Percentiles rank a stretch among this genome's conserved stretches.
phyloP scores from a whole-genome alignment of 2,797 vertebrate genomes.

The Galagoides demidoff region DNA sequence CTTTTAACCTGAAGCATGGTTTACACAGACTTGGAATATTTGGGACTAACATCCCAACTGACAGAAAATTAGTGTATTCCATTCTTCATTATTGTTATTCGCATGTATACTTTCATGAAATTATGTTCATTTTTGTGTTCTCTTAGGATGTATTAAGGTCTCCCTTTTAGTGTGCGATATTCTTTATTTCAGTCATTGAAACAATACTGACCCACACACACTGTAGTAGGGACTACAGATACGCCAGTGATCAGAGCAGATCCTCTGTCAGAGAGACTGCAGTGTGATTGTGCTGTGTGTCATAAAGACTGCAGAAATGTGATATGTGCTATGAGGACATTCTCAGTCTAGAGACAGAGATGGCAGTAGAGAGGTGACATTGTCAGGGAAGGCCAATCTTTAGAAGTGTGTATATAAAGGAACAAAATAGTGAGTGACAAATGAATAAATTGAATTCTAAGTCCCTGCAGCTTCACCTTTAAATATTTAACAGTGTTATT shows the following conservation, averaged over 20 bases:
- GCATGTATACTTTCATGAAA: not conserved
- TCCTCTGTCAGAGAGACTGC: not conserved
- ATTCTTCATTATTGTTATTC: not conserved
- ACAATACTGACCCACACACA: not conserved
- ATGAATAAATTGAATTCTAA: not conserved
- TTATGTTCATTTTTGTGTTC: not conserved
- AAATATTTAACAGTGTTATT: not conserved
- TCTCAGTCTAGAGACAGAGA: not conserved
- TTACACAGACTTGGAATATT: not conserved
- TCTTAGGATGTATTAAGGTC: not conserved
- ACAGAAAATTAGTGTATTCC: not conserved
- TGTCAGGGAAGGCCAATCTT: not conserved
- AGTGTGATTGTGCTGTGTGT: not conserved
- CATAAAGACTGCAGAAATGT: not conserved
- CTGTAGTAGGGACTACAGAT: not conserved
- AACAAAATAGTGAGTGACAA: slow-evolving; percentile 7
- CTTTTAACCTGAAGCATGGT: not conserved
- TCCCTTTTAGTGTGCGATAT: not conserved
- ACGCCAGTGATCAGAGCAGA: not conserved
- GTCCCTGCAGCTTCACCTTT: not conserved
- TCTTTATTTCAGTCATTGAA: not conserved
- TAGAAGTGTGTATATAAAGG: not conserved
- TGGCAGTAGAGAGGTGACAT: not conserved
- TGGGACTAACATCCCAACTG: not conserved
- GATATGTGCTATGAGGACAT: not conserved